A percentile compares a stretch with the other conserved stretches of the same genome.
phyloP scores from a whole-genome alignment of 2,888 invertebrate species.

The Tillus elongatus region DNA sequence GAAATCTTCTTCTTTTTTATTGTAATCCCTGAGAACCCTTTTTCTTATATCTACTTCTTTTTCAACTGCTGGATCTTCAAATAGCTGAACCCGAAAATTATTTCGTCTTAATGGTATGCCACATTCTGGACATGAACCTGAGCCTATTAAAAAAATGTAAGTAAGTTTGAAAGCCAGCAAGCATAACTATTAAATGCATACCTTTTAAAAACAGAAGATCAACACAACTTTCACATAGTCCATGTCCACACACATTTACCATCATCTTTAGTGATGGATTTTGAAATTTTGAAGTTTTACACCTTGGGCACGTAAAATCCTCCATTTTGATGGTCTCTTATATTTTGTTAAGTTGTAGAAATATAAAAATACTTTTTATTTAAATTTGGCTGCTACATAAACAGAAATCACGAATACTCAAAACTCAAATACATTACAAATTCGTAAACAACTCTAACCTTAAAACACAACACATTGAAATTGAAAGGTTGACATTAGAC shows the following conservation, averaged over 20 bases:
- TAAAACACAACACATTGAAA: too few relatives aligned
- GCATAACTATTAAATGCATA: too few relatives aligned
- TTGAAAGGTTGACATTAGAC: too few relatives aligned
- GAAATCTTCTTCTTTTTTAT: slow-evolving; percentile 94
- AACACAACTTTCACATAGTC: slow-evolving; percentile 95
- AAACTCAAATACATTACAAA: too few relatives aligned
- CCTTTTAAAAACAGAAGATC: slow-evolving; percentile 93
- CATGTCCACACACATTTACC: slow-evolving; percentile 98
- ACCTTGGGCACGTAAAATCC: slow-evolving; percentile 86
- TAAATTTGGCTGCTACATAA: too few relatives aligned
- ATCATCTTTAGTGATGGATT: slow-evolving; percentile 94
- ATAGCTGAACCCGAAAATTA: slow-evolving; percentile 89
- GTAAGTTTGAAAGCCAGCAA: too few relatives aligned
- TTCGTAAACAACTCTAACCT: too few relatives aligned
- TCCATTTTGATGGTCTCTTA: too few relatives aligned
- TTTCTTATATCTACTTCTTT: slow-evolving; percentile 95
- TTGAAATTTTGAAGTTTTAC: slow-evolving; percentile 93
- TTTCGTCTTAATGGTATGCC: slow-evolving; percentile 76
- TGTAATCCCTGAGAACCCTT: slow-evolving; percentile 80
- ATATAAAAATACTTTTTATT: too few relatives aligned
- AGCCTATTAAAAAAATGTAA: slow-evolving; percentile 57
- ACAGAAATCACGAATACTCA: too few relatives aligned
- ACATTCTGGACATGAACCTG: slow-evolving; percentile 92
- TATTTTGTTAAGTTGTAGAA: too few relatives aligned
- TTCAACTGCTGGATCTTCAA: slow-evolving; percentile 93